Evolutionary conservation across 2,113 vertebrate species (phyloP), one percentile per base, ranked within the genome.

Genomic region (Tonatia bakeri): DNA sequence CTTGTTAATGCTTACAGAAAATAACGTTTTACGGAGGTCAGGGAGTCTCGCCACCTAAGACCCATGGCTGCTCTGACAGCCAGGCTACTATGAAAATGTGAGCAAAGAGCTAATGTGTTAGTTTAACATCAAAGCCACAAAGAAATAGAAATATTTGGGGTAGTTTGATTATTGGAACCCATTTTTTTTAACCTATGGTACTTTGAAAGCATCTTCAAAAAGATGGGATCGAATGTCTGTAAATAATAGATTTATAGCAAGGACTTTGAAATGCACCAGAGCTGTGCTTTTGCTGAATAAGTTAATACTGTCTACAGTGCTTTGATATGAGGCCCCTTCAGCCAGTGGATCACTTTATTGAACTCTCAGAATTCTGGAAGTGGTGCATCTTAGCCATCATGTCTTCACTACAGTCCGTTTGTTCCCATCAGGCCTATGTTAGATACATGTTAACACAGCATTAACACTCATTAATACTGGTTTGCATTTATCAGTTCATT

Each of bases 1-100:
- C 16, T 50, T 73, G 67, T 90, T 88, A 95, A 96, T 61, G 75
- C 82, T 56, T 83, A 28, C 10, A 22, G 82, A 86, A 94, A 95
- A 92, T 1, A 69, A 13, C 61, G 67, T 61, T 88, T 94, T 72
- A 61, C 28, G 38, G 33, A 90, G 64, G 11, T 17, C n/a, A 54
- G 26, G n/a, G 86, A 81, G n/a, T 72, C 56, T 67, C 38, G 4
- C 52, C 8, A 33, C 43, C 31, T 26, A 82, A 77, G 28, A 54
- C 54, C 15, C 80, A 54, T 54, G 93, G 36, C 2, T 28, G 6
- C 52, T 24, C 61, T 69, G 22, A 24, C 43, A 81, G 24, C 43
- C 16, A 13, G 36, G 38, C 43, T 90, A 6, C 43, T n/a, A 89
- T 75, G 69, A 87, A 87, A 72, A 61, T 19, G 12, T 19, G 28